These are phyloP conservation scores for Epinotia brunnichana DNA, from an alignment of 2,888 invertebrate species.

Conservation along the genomic window DNA sequence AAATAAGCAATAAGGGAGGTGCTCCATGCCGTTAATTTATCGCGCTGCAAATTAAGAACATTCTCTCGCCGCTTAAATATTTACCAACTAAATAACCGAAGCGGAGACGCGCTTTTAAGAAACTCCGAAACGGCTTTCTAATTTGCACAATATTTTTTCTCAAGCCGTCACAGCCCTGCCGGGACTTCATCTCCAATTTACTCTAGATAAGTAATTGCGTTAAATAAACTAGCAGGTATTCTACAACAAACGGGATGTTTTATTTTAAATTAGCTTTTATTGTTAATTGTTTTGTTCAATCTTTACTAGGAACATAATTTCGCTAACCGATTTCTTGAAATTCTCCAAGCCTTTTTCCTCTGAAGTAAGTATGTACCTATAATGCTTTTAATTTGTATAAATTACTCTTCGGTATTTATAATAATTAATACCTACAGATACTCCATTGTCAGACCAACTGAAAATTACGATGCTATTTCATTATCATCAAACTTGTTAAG, in stretches of 20 bases:
- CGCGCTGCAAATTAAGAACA: constrained; percentile 34
- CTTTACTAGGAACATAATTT: not conserved
- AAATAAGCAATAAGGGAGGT: constrained; percentile 61
- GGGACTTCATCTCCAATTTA: constrained; percentile 23
- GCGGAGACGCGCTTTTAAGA: constrained; percentile 23
- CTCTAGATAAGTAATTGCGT: not conserved
- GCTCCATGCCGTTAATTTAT: constrained; percentile 50
- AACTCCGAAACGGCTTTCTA: constrained; percentile 38
- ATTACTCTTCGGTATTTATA: not conserved
- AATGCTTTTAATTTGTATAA: too few species aligned
- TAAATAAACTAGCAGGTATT: constrained; percentile 2
- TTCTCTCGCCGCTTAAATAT: constrained; percentile 35
- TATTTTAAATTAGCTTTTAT: not conserved
- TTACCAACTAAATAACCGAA: constrained; percentile 32
- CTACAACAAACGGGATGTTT: not conserved
- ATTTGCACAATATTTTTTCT: constrained; percentile 32
- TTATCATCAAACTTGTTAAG: not conserved
- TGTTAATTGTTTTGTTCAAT: not conserved
- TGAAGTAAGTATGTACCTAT: not conserved
- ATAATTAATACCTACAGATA: not conserved
- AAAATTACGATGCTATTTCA: not conserved
- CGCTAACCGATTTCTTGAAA: not conserved
- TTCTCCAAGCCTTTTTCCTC: not conserved
- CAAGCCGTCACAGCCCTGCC: not conserved
- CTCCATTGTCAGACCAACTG: not conserved